These are phyloP conservation scores for Diachrysia chrysitis DNA, from an alignment of 2,888 invertebrate genomes.

Conservation along the genomic window DNA sequence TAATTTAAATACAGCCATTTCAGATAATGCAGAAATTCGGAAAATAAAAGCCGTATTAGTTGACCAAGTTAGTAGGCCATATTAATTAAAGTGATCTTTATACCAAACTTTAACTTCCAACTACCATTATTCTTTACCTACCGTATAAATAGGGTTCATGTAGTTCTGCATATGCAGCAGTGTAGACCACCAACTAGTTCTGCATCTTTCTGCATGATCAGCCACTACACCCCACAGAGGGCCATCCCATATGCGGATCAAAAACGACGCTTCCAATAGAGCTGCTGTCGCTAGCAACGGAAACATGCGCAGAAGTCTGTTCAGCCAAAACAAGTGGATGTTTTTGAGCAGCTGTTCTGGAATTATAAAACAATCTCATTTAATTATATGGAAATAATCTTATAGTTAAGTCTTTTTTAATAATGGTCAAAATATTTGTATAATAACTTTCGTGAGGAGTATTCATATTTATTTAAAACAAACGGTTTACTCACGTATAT, in stretches of 20 bases:
- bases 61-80: too few relatives aligned
- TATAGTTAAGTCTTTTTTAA: too few relatives aligned
- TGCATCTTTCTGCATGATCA: slow-evolving; percentile 60
- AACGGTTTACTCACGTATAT: too few relatives aligned
- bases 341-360: slow-evolving; percentile 55
- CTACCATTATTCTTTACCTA: slow-evolving; percentile 58
- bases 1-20: too few relatives aligned
- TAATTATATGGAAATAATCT: too few relatives aligned
- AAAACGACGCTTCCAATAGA: slow-evolving; percentile 67
- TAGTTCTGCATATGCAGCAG: slow-evolving; percentile 76
- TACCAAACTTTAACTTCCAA: too few relatives aligned
- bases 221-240: slow-evolving; percentile 64
- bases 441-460: too few relatives aligned
- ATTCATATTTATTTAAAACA: too few relatives aligned
- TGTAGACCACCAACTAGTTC: slow-evolving; percentile 74
- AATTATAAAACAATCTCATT: not conserved
- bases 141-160: slow-evolving; percentile 60
- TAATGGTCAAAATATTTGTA: too few relatives aligned
- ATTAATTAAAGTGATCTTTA: too few relatives aligned
- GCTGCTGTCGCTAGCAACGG: slow-evolving; percentile 68
- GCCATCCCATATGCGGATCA: slow-evolving; percentile 69
- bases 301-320: slow-evolving; percentile 73
- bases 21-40: too few relatives aligned
- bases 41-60: too few relatives aligned
- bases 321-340: slow-evolving; percentile 75